Evolutionary conservation across 1,140 invertebrate species (phyloP).

Genomic region (Drosophila pandora): DNA sequence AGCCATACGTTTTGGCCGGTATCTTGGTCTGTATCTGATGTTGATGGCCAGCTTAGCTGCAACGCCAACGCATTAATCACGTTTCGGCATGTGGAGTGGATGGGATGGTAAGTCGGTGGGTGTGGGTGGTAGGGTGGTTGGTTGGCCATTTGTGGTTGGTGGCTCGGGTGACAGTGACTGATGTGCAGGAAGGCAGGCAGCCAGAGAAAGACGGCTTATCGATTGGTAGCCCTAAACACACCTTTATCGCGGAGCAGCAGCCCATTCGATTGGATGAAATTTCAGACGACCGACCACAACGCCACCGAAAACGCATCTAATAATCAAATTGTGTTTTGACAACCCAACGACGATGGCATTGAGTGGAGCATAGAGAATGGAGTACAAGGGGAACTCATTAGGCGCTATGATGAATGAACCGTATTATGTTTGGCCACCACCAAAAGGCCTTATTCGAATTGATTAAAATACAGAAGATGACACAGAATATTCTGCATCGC

Average conservation of each 20-base stretch:
- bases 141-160: conserved; percentile 66
- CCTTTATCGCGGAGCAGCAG: conserved; percentile 69
- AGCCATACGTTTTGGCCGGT: conserved; percentile 67
- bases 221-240: conserved; percentile 77
- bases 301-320: conserved; percentile 46
- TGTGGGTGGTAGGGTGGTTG: conserved; percentile 14
- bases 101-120: conserved; percentile 1
- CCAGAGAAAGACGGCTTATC: conserved; percentile 64
- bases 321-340: conserved; percentile 81
- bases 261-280: conserved; percentile 75
- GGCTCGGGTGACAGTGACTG: conserved; percentile 78
- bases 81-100: conserved; percentile 52
- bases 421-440: conserved; percentile 50
- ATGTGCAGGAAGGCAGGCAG: conserved; percentile 66
- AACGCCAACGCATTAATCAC: conserved; percentile 81
- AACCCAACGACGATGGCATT: conserved; percentile 34
- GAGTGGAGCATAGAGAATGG: conserved; percentile 12
- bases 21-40: conserved; percentile 62
- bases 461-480: conserved; percentile 18
- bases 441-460: conserved; percentile 14
- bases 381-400: conserved; percentile 56
- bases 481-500: background rate
- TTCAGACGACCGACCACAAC: conserved; percentile 49
- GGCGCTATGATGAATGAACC: conserved; percentile 67
- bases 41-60: conserved; percentile 69